Percentiles rank a stretch among this genome's conserved stretches.
Conservation (phyloP, 2,888 invertebrate species). For the Malacosoma neustria region DNA sequence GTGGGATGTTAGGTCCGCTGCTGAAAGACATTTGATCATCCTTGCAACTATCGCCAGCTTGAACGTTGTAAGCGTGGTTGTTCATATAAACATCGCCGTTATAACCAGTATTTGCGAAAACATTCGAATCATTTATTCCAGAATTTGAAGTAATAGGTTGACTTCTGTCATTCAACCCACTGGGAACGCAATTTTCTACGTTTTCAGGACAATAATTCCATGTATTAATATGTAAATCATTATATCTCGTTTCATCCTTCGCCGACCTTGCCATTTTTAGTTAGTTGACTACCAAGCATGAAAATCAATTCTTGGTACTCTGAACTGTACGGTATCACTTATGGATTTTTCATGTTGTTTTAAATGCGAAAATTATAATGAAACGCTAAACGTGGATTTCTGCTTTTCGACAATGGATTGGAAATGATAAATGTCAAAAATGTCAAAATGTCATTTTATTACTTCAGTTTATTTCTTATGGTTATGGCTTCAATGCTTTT, state of each 20-base stretch:
- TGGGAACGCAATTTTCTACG: conserved; percentile 49
- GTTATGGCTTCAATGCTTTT: too few relatives aligned
- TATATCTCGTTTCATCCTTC: conserved; percentile 64
- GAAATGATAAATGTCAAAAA: conserved; percentile 44
- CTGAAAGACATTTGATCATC: conserved; percentile 49
- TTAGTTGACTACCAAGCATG: conserved; percentile 34
- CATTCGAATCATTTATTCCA: conserved; percentile 44
- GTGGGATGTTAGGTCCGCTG: conserved; percentile 35
- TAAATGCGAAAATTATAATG: conserved; percentile 26
- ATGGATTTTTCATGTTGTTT: conserved; percentile 52
- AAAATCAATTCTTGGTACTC: conserved; percentile 20
- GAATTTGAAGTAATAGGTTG: conserved; percentile 37
- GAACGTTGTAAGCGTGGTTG: conserved; percentile 48
- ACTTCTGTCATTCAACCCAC: conserved; percentile 44
- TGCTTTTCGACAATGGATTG: conserved; percentile 48
- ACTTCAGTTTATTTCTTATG: too few relatives aligned
- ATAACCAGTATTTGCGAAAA: conserved; percentile 47
- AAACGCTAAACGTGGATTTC: conserved; percentile 45
- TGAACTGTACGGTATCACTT: conserved; percentile 28
- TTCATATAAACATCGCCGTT: conserved; percentile 54
- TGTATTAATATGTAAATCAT: conserved; percentile 56
- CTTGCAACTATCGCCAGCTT: conserved; percentile 36
- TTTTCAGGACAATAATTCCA: conserved; percentile 63
- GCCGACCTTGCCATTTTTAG: conserved; percentile 72
- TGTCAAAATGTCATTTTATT: conserved; percentile 13